Conservation (phyloP, 2,888 invertebrate species). For the Apantesis nais region DNA sequence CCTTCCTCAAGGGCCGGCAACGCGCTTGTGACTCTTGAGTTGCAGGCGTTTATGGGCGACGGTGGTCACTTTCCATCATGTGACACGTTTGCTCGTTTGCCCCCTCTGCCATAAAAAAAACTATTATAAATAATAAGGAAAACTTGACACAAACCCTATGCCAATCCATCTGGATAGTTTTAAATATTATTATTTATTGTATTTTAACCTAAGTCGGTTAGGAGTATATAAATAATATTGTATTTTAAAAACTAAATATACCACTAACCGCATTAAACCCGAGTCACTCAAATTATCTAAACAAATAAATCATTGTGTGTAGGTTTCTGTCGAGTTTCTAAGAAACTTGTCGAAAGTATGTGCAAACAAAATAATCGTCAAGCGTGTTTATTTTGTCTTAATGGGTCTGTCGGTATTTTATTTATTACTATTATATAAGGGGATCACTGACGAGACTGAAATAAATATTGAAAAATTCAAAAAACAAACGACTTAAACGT, state of each 20-base stretch:
- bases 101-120: too few relatives aligned
- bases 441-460: too few relatives aligned
- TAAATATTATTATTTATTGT: too few relatives aligned
- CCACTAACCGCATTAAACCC: constrained; percentile 9
- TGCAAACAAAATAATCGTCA: constrained; percentile 32
- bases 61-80: too few relatives aligned
- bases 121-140: too few relatives aligned
- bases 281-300: constrained; percentile 27
- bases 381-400: constrained; percentile 16
- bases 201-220: background rate
- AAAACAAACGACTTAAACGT: background rate
- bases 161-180: too few relatives aligned
- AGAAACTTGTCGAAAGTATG: constrained; percentile 37
- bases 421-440: background rate
- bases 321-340: constrained; percentile 30
- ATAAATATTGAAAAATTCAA: too few relatives aligned
- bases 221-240: background rate
- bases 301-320: constrained; percentile 39
- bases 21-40: too few relatives aligned
- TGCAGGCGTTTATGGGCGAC: too few relatives aligned
- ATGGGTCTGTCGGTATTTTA: constrained; percentile 20
- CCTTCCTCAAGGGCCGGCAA: too few relatives aligned
- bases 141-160: too few relatives aligned
- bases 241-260: constrained; percentile 20
- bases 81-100: too few relatives aligned